Percentiles rank a stretch among this genome's conserved stretches.
Evolutionary conservation across 2,797 vertebrate genomes (phyloP).

Genomic region (Pelodytes ibericus): DNA sequence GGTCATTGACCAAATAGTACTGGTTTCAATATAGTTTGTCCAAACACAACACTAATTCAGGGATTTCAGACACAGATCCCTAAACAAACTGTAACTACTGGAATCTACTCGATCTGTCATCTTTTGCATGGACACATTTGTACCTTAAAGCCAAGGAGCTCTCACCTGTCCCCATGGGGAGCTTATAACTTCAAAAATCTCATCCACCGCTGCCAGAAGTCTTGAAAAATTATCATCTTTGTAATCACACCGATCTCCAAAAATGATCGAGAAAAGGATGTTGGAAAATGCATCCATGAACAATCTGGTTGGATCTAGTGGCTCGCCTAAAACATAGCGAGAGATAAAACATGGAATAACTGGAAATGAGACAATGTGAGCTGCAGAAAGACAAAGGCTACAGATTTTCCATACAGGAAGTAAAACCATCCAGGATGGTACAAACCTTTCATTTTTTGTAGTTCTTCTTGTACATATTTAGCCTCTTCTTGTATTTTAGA

Average conservation of each 20-base stretch:
- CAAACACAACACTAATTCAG: no score
- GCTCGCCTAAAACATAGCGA: no score
- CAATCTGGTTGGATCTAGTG: conserved; percentile 69
- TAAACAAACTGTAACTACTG: no score
- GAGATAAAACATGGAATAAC: neutral
- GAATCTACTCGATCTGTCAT: no score
- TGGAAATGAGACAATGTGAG: no score
- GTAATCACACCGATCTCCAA: conserved; percentile 9
- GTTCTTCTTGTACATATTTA: neutral
- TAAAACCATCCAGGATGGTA: neutral
- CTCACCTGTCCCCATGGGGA: conserved; percentile 65
- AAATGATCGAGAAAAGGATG: neutral
- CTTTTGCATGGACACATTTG: no score
- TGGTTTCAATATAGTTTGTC: no score
- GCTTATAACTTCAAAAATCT: conserved; percentile 65
- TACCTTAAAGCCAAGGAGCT: no score
- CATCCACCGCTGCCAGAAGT: conserved; percentile 62
- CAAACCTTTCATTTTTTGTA: neutral
- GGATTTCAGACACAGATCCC: no score
- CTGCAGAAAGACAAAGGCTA: no score
- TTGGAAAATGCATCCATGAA: conserved; percentile 57
- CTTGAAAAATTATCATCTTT: neutral
- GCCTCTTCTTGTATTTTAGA: neutral
- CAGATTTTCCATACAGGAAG: no score
- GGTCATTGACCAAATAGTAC: no score